phyloP scores from a whole-genome alignment of 2,113 vertebrate species.

The Nycticebus coucang region DNA sequence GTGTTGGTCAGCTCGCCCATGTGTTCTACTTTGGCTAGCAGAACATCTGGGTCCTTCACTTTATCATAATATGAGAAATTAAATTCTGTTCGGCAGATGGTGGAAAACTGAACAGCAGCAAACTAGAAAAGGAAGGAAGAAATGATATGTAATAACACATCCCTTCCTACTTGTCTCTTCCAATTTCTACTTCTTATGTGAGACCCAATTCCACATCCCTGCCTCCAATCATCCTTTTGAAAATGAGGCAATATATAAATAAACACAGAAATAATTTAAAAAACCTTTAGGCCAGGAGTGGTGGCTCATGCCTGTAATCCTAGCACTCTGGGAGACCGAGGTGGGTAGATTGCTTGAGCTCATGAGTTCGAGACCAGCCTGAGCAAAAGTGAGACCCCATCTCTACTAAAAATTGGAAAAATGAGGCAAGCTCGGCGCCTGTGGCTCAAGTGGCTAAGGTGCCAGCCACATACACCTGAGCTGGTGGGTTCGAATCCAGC shows the following conservation, averaged over 20 bases:
- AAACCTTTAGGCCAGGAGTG: no score
- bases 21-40: conserved; percentile 67
- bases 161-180: neutral
- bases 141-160: neutral
- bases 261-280: neutral
- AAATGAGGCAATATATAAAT: conserved; percentile 9
- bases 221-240: neutral
- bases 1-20: conserved; percentile 83
- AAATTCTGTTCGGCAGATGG: conserved; percentile 64
- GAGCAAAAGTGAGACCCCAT: no score
- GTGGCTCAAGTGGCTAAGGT: no score
- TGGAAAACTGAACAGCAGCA: conserved; percentile 89
- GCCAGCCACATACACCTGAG: no score
- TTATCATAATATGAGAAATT: conserved; percentile 83
- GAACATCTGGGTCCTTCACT: conserved; percentile 40
- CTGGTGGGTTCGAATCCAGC: no score
- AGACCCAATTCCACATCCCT: neutral
- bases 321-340: no score
- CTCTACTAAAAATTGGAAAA: no score
- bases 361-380: no score
- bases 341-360: no score
- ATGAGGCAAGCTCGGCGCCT: no score
- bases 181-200: neutral
- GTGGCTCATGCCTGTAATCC: no score
- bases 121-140: conserved; percentile 82